Conservation (phyloP, 2,797 vertebrate genomes). For the Rhincodon typus region DNA sequence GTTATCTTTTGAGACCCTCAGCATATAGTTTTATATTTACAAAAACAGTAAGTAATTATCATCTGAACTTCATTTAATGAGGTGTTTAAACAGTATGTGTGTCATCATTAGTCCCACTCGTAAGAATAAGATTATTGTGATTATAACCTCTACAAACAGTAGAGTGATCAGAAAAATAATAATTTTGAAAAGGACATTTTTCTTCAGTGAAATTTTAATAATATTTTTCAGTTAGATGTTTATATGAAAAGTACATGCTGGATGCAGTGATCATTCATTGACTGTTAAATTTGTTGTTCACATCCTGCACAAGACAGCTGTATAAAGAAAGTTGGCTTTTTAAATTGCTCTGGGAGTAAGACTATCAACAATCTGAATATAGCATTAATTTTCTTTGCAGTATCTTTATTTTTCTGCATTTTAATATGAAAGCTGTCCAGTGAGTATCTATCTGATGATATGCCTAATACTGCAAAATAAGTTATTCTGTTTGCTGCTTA, state of each 20-base stretch:
- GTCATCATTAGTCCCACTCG: not conserved
- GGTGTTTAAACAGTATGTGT: not conserved
- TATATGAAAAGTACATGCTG: not conserved
- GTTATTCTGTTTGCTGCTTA: not conserved
- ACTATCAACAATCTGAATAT: not conserved
- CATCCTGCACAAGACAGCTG: not conserved
- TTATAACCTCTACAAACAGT: slow-evolving; percentile 1
- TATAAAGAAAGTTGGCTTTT: not conserved
- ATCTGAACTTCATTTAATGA: slow-evolving; percentile 1
- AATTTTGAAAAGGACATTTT: not conserved
- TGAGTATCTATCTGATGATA: not conserved
- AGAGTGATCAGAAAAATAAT: not conserved
- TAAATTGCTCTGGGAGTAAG: not conserved
- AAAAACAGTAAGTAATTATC: slow-evolving; percentile 17
- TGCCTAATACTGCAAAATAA: not conserved
- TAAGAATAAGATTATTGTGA: not conserved
- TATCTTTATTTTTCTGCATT: not conserved
- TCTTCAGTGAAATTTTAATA: not conserved
- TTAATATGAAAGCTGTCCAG: not conserved
- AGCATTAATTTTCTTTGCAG: not conserved
- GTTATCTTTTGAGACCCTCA: slow-evolving; percentile 25
- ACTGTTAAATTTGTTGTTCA: not conserved
- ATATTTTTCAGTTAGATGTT: not conserved
- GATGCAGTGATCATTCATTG: too few species aligned
- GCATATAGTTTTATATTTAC: not conserved